Conservation (phyloP, 2,797 vertebrate species). For the Thunnus albacares region DNA sequence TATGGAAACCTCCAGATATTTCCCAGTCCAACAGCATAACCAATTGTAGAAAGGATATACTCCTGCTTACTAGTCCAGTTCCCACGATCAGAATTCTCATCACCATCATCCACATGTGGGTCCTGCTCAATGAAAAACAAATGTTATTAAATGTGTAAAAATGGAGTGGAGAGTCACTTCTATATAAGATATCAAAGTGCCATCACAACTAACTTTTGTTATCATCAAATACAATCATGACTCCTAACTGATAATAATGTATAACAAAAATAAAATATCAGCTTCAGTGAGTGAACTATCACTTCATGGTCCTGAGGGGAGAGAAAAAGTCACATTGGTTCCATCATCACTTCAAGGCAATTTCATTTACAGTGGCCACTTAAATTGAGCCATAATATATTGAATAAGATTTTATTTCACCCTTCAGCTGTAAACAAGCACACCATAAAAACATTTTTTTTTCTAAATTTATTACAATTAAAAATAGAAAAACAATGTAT, state of each 20-base stretch:
- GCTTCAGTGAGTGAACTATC: not conserved
- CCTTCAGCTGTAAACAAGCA: not conserved
- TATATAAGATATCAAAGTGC: not conserved
- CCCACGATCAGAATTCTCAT: constrained; percentile 90
- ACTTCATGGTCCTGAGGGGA: no score
- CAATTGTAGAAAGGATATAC: constrained; percentile 94
- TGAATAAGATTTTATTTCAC: not conserved
- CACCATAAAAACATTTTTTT: no score
- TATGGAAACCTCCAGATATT: constrained; percentile 98
- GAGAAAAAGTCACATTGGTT: not conserved
- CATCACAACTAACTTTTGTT: not conserved
- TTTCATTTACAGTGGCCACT: not conserved
- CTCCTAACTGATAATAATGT: not conserved
- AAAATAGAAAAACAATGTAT: not conserved
- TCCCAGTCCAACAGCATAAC: constrained; percentile 95
- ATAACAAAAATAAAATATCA: not conserved
- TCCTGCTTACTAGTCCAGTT: constrained; percentile 95
- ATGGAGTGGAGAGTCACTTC: no score
- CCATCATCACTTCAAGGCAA: not conserved
- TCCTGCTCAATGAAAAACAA: constrained; percentile 61
- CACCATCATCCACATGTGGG: constrained; percentile 68
- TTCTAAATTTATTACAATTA: no score
- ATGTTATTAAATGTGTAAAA: not conserved
- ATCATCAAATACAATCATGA: not conserved
- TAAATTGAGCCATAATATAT: not conserved